Conservation (phyloP, 2,113 vertebrate species). For the Sclerurus mexicanus region DNA sequence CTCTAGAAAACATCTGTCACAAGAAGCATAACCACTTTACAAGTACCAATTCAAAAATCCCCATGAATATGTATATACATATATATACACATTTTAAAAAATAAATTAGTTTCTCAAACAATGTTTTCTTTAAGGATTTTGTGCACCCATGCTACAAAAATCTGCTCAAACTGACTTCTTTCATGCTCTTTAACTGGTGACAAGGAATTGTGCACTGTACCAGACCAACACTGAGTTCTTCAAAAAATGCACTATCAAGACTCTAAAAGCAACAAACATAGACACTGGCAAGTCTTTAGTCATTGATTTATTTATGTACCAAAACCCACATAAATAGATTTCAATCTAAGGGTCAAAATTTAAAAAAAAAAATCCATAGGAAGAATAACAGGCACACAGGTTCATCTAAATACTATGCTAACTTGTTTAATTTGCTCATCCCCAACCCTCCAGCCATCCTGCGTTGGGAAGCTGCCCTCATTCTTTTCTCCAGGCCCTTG, state of each 20-base stretch:
- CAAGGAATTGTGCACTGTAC: not conserved
- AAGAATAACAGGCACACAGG: not conserved
- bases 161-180: not conserved
- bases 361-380: not conserved
- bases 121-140: not conserved
- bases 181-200: not conserved
- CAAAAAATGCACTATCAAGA: not conserved
- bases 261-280: not conserved
- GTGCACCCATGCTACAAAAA: not conserved
- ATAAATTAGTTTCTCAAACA: not conserved
- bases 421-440: conserved; percentile 41
- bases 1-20: not conserved
- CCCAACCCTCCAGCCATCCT: not conserved
- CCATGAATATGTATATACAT: not conserved
- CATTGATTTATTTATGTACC: not conserved
- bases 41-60: not conserved
- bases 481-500: conserved; percentile 66
- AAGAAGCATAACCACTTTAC: not conserved
- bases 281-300: not conserved
- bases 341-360: not conserved
- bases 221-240: not conserved
- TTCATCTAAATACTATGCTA: not conserved
- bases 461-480: conserved; percentile 62
- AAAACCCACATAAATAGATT: accelerated
- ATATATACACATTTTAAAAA: not conserved